phyloP scores from a whole-genome alignment of 2,888 invertebrate species.

The Xanthia togata region DNA sequence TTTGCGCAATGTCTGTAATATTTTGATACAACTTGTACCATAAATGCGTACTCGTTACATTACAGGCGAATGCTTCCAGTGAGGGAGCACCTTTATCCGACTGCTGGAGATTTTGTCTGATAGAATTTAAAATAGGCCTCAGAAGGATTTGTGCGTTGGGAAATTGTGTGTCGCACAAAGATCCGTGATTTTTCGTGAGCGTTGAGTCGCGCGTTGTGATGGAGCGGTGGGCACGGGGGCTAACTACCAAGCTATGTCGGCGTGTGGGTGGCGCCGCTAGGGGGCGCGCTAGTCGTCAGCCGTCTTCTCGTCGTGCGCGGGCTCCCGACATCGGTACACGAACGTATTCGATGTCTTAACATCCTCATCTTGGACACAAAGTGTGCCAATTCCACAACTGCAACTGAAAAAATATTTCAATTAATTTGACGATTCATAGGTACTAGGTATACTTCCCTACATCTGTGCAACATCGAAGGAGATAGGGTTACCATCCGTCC shows the following conservation, averaged over 20 bases:
- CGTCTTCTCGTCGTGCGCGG: not conserved
- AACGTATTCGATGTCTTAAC: constrained; percentile 54
- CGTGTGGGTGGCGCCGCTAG: constrained; percentile 16
- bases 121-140: not conserved
- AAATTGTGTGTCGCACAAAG: constrained; percentile 5
- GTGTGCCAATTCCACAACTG: constrained; percentile 60
- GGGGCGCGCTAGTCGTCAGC: constrained; percentile 61
- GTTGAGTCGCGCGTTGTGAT: constrained; percentile 15
- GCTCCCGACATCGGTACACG: constrained; percentile 70
- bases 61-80: too few species aligned
- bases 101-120: not conserved
- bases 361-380: constrained; percentile 68
- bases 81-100: not conserved
- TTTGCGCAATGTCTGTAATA: too few species aligned
- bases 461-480: too few species aligned
- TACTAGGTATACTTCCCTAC: not conserved
- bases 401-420: constrained; percentile 73
- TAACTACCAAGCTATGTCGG: constrained; percentile 38
- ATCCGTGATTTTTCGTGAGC: constrained; percentile 7
- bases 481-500: not conserved
- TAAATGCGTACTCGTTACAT: too few species aligned
- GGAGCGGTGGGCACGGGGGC: constrained; percentile 53
- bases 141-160: not conserved
- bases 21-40: too few species aligned
- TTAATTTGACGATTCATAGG: not conserved